phyloP scores from a whole-genome alignment of 2,888 invertebrate genomes.

The Sycophila texana region DNA sequence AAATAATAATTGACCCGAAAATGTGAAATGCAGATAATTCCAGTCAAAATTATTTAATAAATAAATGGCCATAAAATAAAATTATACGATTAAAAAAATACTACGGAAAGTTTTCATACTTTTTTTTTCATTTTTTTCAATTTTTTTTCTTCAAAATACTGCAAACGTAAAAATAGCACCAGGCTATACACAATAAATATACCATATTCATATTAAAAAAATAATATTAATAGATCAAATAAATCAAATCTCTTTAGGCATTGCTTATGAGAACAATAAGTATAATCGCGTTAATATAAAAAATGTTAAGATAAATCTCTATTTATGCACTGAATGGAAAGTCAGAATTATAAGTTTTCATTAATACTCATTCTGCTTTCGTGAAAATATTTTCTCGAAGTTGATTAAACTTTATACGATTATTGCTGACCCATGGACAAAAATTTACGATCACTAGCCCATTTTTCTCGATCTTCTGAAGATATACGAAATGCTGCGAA shows the following conservation, averaged over 20 bases:
- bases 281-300: constrained; percentile 34
- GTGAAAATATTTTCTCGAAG: constrained; percentile 2
- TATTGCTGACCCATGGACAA: constrained; percentile 52
- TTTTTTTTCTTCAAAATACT: constrained; percentile 51
- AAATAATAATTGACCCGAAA: constrained; percentile 30
- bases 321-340: constrained; percentile 37
- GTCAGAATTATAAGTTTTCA: constrained; percentile 23
- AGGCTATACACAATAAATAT: constrained; percentile 40
- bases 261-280: constrained; percentile 42
- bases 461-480: constrained; percentile 47
- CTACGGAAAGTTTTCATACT: not conserved
- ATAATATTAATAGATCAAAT: constrained; percentile 23
- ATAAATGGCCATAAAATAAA: constrained; percentile 47
- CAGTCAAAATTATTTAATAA: constrained; percentile 31
- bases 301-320: constrained; percentile 41
- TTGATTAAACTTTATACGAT: constrained; percentile 42
- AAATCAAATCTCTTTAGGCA: constrained; percentile 26
- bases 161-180: constrained; percentile 49
- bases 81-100: constrained; percentile 35
- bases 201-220: constrained; percentile 43
- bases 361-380: constrained; percentile 30
- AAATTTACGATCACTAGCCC: constrained; percentile 56
- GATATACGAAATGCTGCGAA: constrained; percentile 41
- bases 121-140: not conserved
- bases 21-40: constrained; percentile 30